Evolutionary conservation across 1,140 invertebrate species (phyloP), one percentile per base, ranked within the genome.

Genomic region (Caenorhabditis tropicalis): DNA sequence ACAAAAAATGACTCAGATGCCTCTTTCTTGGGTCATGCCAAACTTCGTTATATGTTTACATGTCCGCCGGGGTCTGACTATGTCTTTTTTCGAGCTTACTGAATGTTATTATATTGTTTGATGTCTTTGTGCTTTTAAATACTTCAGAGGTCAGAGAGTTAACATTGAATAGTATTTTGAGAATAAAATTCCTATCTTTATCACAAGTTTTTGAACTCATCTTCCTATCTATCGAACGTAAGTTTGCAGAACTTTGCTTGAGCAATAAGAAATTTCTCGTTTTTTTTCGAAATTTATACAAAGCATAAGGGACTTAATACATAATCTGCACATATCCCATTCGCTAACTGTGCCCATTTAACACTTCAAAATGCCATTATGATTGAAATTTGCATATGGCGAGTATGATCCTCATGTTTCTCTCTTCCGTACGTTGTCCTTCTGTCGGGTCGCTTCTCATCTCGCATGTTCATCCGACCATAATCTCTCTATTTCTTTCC

Each of bases 391-490:
- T 74, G 65, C 65, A 74, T 74, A 74, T 58, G 36, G 58, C n/a
- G 58, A 65, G 36, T 74, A 74, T 74, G 65, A 74, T 74, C 65
- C 65, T 74, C 19, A 16, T n/a, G 21, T 65, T 36, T 21, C 36
- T 29, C 49, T n/a, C 51, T 65, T 36, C 21, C 65, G n/a, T 36
- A 74, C 65, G 65, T 74, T 36, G 65, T 74, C 65, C 65, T 74
- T 74, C 65, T 74, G 65, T 74, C 65, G 36, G 65, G 65, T 74
- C 65, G 65, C 65, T 74, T 74, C 65, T 74, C 65, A 74, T 74
- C 65, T 74, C 65, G 65, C 36, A 74, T 74, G 65, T 74, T 74
- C 65, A 74, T 74, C 65, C 65, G 65, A 74, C 65, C 65, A 74
- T 74, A 74, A 74, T 74, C 65, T 46, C 43, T n/a, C 65, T 74